These are phyloP conservation scores for Moxostoma hubbsi DNA, from an alignment of 2,797 vertebrate genomes.

Conservation along the genomic window DNA sequence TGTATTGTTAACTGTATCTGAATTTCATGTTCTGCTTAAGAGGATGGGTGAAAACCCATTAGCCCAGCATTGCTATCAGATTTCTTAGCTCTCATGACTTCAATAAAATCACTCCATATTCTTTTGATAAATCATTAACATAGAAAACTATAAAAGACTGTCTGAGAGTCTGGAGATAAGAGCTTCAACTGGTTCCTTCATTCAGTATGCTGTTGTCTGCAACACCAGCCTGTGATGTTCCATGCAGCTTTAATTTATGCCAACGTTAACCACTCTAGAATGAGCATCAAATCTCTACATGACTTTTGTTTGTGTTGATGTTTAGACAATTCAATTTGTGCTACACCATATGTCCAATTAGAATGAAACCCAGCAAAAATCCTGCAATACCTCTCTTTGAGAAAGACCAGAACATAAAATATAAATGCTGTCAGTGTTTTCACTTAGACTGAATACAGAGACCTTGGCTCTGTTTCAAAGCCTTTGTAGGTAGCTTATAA, in stretches of 20 bases:
- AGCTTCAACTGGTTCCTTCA: not conserved
- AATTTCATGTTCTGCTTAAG: not conserved
- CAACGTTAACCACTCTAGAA: not conserved
- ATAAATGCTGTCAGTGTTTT: conserved; percentile 3
- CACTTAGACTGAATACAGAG: not conserved
- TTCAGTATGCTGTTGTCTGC: not conserved
- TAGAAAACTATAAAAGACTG: conserved; percentile 34
- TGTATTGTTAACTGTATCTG: not conserved
- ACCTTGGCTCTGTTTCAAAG: not conserved
- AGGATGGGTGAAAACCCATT: conserved; percentile 10
- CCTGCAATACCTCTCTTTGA: not conserved
- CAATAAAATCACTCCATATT: conserved; percentile 13
- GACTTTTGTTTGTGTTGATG: not conserved
- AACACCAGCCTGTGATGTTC: conserved; percentile 17
- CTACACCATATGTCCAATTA: not conserved
- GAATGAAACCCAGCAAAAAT: not conserved
- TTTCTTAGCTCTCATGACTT: not conserved
- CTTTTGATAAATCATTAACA: conserved; percentile 30
- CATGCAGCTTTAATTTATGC: not conserved
- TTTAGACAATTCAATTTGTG: not conserved
- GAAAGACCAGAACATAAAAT: not conserved
- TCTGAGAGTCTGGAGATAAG: conserved; percentile 5
- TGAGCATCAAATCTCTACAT: not conserved
- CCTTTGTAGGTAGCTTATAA: too few relatives aligned
- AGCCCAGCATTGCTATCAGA: conserved; percentile 2